Percentiles rank a stretch among this genome's conserved stretches.
These are phyloP conservation scores for Hydractinia symbiolongicarpus DNA, from an alignment of 30 jellyfish, hydroid and myxozoan genomes.

Conservation along the genomic window DNA sequence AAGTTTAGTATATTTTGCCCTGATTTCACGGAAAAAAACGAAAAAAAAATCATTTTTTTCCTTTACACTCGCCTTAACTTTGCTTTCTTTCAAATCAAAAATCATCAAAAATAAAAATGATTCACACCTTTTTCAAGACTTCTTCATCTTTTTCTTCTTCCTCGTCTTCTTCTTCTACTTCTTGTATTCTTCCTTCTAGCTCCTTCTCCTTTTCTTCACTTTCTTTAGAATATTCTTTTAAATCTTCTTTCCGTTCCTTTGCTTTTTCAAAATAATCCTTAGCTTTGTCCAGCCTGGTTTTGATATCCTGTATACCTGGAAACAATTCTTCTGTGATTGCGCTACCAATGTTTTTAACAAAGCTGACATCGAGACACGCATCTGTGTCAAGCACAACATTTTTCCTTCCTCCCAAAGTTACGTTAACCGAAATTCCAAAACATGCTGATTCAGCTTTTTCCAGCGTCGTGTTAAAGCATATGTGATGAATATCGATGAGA, in stretches of 20 bases:
- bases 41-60: too few relatives aligned
- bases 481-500: slow-evolving; percentile 48
- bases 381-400: slow-evolving; percentile 40
- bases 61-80: too few relatives aligned
- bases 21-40: too few relatives aligned
- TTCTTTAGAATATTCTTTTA: slow-evolving; percentile 49
- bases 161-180: slow-evolving; percentile 26
- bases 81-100: too few relatives aligned
- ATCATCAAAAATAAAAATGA: too few relatives aligned
- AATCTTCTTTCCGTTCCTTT: slow-evolving; percentile 30
- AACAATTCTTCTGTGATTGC: slow-evolving; percentile 43
- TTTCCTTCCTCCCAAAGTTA: slow-evolving; percentile 44
- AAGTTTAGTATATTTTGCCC: too few relatives aligned
- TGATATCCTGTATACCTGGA: slow-evolving; percentile 51
- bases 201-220: slow-evolving; percentile 19
- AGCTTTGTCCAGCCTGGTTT: slow-evolving; percentile 53
- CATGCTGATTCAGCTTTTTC: slow-evolving; percentile 66
- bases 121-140: not conserved
- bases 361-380: slow-evolving; percentile 67
- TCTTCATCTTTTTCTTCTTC: slow-evolving; percentile 48
- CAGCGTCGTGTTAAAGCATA: slow-evolving; percentile 75
- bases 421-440: slow-evolving; percentile 48
- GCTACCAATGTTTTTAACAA: slow-evolving; percentile 44
- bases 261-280: slow-evolving; percentile 42
- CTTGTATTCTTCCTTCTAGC: slow-evolving; percentile 11